Base-by-base conservation (phyloP, 2,113 vertebrate genomes). In the Lepus europaeus region DNA sequence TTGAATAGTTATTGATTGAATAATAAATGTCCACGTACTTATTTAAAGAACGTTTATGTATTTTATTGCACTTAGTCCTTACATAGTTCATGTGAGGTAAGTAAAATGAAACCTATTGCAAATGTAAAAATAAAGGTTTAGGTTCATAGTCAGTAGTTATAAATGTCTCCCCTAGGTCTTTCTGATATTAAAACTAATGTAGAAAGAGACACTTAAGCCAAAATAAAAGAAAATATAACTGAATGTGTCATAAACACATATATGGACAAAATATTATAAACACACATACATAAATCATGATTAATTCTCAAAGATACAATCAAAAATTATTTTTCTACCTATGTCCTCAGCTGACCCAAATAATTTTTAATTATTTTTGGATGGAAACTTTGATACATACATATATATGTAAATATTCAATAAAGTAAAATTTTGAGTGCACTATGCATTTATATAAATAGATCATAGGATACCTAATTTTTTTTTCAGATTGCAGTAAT, bases 321-420 rank as follows among this genome's bases (percentile, higher is more conserved):
- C 20, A 95, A 95, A 93, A 91, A 72, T 64, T 80, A 87, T 83
- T 87, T 96, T 89, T 85, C 53, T 63, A 53, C 78, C 2, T 5
- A 23, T 84, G 19, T 33, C 51, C 7, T 87, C 31, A 36, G 13
- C 59, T 95, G 59, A 12, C 12, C 25, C 66, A 92, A 95, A 94
- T 0, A 82, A 90, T 63, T 66, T 33, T 27, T n/a, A 69, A 87
- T 74, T 31, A 69, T 79, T 92, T 31, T 74, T 78, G 27, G 61
- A 76, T 89, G 27, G 14, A 91, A 95, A 86, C 20, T 66, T 84
- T 73, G 56, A 61, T 63, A 10, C 76, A 20, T 66, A 33, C 66
- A 85, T 70, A 20, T 66, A 33, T 66, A 85, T 86, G 78, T 90
- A 64, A 91, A 87, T 93, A 80, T 89, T 64, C 87, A 64, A 92